These are phyloP conservation scores for Eonycteris spelaea DNA, from an alignment of 2,113 vertebrate species.

Conservation along the genomic window DNA sequence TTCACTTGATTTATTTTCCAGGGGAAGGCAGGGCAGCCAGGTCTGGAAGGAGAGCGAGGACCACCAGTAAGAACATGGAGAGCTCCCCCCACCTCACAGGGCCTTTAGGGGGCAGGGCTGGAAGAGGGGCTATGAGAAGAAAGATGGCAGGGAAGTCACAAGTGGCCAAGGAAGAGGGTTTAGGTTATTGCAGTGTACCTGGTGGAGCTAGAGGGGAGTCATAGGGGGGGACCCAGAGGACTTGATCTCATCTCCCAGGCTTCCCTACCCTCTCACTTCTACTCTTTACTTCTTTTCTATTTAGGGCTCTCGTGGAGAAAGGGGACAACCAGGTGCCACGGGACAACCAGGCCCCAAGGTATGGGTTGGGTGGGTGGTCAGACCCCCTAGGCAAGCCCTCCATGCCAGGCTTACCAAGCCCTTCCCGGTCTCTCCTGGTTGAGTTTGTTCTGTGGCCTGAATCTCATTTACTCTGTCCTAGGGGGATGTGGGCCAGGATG, in stretches of 20 bases:
- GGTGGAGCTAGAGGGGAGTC: neutral
- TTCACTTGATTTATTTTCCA: slow-evolving; percentile 52
- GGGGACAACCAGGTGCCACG: slow-evolving; percentile 88
- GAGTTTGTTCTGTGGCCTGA: neutral
- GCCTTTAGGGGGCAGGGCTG: neutral
- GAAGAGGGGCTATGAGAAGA: neutral
- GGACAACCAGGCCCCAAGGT: slow-evolving; percentile 92
- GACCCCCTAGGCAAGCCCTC: neutral
- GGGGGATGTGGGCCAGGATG: slow-evolving; percentile 90
- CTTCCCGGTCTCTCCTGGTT: accelerated
- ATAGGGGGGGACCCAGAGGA: neutral
- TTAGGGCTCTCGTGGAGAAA: slow-evolving; percentile 86
- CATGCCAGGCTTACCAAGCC: neutral
- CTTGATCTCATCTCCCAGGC: no score
- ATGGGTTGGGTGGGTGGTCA: neutral
- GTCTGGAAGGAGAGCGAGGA: slow-evolving; percentile 88
- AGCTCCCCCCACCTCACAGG: neutral
- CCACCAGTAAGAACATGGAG: slow-evolving; percentile 83
- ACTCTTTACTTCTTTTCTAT: neutral
- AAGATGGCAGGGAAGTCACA: accelerated
- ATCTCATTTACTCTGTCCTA: slow-evolving; percentile 66
- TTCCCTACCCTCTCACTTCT: neutral
- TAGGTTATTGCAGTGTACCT: neutral
- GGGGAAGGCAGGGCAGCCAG: slow-evolving; percentile 90
- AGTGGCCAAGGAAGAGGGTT: neutral